Evolutionary conservation across 2,113 vertebrate species (phyloP).

Genomic region (Mastomys coucha): DNA sequence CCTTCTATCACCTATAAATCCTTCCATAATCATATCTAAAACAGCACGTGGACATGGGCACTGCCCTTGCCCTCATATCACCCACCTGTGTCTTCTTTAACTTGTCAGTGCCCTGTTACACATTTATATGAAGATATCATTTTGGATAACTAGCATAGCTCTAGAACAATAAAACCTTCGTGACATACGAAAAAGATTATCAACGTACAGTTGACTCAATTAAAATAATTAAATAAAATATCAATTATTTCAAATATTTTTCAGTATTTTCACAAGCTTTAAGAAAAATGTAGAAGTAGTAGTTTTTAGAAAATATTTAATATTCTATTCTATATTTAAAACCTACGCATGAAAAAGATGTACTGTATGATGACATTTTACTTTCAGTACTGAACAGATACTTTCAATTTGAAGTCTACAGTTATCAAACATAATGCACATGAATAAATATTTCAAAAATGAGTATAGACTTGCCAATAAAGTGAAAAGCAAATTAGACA

Average conservation of each 20-base stretch:
- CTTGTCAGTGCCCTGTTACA: not conserved
- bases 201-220: not conserved
- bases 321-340: slow-evolving; percentile 39
- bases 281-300: slow-evolving; percentile 36
- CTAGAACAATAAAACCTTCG: not conserved
- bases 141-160: not conserved
- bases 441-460: slow-evolving; percentile 35
- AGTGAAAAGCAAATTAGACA: slow-evolving; percentile 5
- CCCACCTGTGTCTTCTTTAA: not conserved
- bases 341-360: not conserved
- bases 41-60: not conserved
- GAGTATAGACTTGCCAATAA: not conserved
- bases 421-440: not conserved
- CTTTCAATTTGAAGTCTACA: not conserved
- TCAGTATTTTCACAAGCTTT: not conserved
- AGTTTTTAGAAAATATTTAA: slow-evolving; percentile 12
- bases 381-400: not conserved
- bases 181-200: not conserved
- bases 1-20: not conserved
- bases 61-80: not conserved
- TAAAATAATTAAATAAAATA: not conserved
- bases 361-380: not conserved
- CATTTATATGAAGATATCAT: not conserved
- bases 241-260: not conserved
- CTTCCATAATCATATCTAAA: not conserved